Evolutionary conservation across 2,888 invertebrate species (phyloP).

Genomic region (Encarsia formosa): DNA sequence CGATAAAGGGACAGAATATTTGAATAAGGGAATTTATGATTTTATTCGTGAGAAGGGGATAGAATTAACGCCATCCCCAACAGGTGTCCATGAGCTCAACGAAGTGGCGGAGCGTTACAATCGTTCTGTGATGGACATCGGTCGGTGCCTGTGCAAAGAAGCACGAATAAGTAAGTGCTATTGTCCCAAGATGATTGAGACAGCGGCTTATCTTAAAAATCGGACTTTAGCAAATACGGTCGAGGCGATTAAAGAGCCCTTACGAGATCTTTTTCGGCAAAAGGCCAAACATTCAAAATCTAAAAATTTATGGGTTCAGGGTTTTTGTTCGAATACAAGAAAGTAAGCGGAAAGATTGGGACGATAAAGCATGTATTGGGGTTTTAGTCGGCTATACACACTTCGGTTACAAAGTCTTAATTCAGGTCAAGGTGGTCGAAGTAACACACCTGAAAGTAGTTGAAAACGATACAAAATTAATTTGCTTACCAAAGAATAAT

Average conservation of each 20-base stretch:
- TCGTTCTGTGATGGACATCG: conserved; percentile 9
- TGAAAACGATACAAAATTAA: conserved; percentile 13
- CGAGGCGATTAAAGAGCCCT: conserved; percentile 19
- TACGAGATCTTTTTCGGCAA: conserved; percentile 18
- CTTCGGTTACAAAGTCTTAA: conserved; percentile 18
- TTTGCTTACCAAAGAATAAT: conserved; percentile 5
- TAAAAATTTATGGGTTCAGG: conserved; percentile 15
- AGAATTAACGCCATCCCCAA: conserved; percentile 1
- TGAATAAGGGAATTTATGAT: conserved; percentile 6
- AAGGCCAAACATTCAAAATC: conserved; percentile 16
- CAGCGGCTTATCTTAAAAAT: conserved; percentile 18
- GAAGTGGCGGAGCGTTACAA: conserved; percentile 8
- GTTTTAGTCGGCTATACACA: conserved; percentile 18
- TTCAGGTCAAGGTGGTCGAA: conserved; percentile 14
- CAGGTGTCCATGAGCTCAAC: conserved; percentile 9
- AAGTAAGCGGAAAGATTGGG: conserved; percentile 10
- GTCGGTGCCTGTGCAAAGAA: background rate
- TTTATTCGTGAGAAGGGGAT: conserved; percentile 6
- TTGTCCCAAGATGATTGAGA: conserved; percentile 13
- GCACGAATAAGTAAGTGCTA: conserved; percentile 1
- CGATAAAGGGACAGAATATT: conserved; percentile 8
- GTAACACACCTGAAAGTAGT: conserved; percentile 21
- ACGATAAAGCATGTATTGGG: conserved; percentile 16
- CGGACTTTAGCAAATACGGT: conserved; percentile 17
- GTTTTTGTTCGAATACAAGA: conserved; percentile 14